Base-by-base conservation (phyloP, 2,888 invertebrate species). In the Hemaris fuciformis region DNA sequence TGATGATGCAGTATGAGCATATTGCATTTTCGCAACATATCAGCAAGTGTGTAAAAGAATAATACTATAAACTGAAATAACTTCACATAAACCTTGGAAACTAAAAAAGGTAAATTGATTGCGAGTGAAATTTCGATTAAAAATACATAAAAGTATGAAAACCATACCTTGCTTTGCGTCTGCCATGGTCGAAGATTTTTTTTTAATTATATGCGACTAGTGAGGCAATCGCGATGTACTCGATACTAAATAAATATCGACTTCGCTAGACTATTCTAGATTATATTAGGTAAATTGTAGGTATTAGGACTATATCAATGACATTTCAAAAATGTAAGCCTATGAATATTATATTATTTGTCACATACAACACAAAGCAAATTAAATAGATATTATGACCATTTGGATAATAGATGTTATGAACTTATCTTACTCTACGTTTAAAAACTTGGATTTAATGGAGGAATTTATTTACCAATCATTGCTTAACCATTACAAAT, bases 151-250 rank as follows among this genome's bases (percentile, higher is more conserved):
- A 77, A 77, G 74, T 72, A 66, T 61, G 62, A 66, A 76, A 79
- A 70, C 67, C 70, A 70, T 85, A 91, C 91, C 91, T 89, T 90
- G 91, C 89, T 89, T 91, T 68, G 90, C 89, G 88, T 91, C 91
- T 91, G 91, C 91, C 91, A 91, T 91, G 85, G 81, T 88, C 76
- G 83, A 80, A 71, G 57, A 59, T 63, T 73, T 76, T 75, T n/a
- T 60, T 69, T 66, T 60, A 7, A 65, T 75, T 71, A 76, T 79
- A 74, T 78, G 75, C 65, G 64, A 64, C 57, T 53, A 38, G 38
- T n/a, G 38, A 38, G 38, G 38, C 13, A 38, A 13, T 38, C 10
- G 1, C 38, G 4, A 38, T n/a, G 38, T 13, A 34, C 7, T 38
- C 38, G 38, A 38, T 38, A 38, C 13, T 3, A 20, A 7, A 15